Evolutionary conservation across 1,140 invertebrate genomes (phyloP), one percentile per base, ranked within the genome.

Genomic region (Drosophila sucinea): DNA sequence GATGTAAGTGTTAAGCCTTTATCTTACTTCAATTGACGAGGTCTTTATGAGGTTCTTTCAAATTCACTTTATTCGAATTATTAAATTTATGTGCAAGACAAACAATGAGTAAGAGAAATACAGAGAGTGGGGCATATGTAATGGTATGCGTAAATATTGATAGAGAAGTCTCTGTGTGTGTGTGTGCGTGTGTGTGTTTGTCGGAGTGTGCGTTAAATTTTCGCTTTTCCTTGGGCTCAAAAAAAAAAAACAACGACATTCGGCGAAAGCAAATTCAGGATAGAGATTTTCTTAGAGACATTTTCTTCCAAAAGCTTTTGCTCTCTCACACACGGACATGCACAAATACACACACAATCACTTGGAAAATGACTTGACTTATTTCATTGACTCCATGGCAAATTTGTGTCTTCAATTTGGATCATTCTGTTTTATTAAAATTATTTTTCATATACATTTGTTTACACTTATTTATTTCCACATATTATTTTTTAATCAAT

Each of bases 231-330:
- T 77, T 86, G 62, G 67, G 25, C 38, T 17, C 17, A 17, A 75
- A 87, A 87, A 35, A 51, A 51, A 47, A 47, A 51, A 51, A 51
- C n/a, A 51, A 51, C 44, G 84, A 81, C 77, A 70, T 78, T 70
- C 44, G 65, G 77, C 60, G 57, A 81, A 89, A 81, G 83, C 73
- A 81, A 89, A 89, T 76, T 84, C 80, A 89, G 84, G 84, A 89
- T 89, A 89, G 84, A 89, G 84, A 89, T 89, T 89, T 89, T 89
- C 84, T 87, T 89, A 70, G 67, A 73, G 77, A 67, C 65, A 69
- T 60, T 65, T 69, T 77, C 32, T 60, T 38, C 55, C 44, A 10
- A 51, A 51, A 75, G 81, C 84, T 87, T 89, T 74, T 29, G 27
- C 66, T 47, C 67, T 66, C 55, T 60, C 70, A 29, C 65, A 41